These are phyloP conservation scores for Pterocles gutturalis DNA, from an alignment of 2,113 vertebrate species.

Conservation along the genomic window DNA sequence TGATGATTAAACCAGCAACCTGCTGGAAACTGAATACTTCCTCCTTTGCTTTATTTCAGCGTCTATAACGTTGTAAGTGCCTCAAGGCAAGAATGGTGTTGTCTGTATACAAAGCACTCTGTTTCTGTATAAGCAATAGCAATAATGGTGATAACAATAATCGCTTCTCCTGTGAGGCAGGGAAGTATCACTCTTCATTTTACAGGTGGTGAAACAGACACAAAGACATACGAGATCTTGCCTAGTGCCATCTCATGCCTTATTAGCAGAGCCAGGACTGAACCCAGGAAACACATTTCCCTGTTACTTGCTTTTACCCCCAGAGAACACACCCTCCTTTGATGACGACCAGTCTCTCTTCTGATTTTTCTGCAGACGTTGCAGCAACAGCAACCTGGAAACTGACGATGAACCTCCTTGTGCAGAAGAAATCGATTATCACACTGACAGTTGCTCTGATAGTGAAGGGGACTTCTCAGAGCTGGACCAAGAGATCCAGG, in stretches of 20 bases:
- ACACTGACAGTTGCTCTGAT: constrained; percentile 69
- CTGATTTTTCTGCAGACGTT: constrained; percentile 58
- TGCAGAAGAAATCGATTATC: constrained; percentile 87
- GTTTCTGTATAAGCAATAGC: not conserved
- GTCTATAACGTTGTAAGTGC: not conserved
- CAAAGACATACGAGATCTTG: not conserved
- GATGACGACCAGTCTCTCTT: not conserved
- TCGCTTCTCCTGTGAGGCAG: not conserved
- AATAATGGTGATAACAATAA: not conserved
- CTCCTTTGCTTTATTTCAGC: not conserved
- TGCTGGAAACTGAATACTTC: not conserved
- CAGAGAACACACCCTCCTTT: not conserved
- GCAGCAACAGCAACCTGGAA: constrained; percentile 44
- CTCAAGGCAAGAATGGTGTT: not conserved
- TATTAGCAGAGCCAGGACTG: not conserved
- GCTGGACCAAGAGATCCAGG: constrained; percentile 72
- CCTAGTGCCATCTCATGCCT: not conserved
- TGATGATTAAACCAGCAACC: constrained; percentile 32
- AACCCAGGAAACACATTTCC: not conserved
- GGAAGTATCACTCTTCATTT: not conserved
- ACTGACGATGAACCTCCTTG: constrained; percentile 90
- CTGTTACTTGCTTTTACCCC: not conserved
- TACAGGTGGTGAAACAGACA: not conserved
- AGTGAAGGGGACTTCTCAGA: constrained; percentile 52
- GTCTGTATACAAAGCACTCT: not conserved